Base-by-base conservation (phyloP, 2,797 vertebrate species). In the Menidia menidia region DNA sequence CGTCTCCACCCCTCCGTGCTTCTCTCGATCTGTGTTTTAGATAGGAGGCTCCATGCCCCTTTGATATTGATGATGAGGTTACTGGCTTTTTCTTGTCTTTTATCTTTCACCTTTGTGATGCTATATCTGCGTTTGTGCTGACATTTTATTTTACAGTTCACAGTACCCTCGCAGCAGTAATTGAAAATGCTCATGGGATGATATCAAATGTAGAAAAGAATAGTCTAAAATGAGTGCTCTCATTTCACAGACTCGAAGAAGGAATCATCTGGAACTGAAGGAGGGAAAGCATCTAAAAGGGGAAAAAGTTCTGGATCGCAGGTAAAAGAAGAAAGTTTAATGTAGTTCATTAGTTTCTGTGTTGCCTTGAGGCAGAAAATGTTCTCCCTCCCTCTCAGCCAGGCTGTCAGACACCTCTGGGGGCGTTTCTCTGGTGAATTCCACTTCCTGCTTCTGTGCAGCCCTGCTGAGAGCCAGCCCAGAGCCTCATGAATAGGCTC, bases 241-340 rank as follows among this genome's bases (percentile, higher is more conserved):
- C 3, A 87, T 93, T 91, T 55, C 18, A 64, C 95, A 99, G 97
- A 98, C 96, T 96, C 95, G 87, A 97, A 96, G 95, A 97, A 97
- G 94, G 97, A 98, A 90, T 94, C 95, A 93, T 96, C 97, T 96
- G 95, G 96, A 94, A 94, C 96, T 75, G 98, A 98, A 95, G 97
- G 96, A 94, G 98, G 97, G 91, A 99, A 98, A 95, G 92, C 95
- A 87, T 95, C 95, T 77, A 97, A 99, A 94, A 98, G 96, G 94
- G 93, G 95, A 85, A 99, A 98, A 97, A 94, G 95, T 92, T 96
- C 97, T 93, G 96, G 94, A 93, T 96, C 96, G 11, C 98, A 99
- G 97, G 98, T 99, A 98, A 55, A 61, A 90, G 30, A 81, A 71
- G 50, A 39, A 30, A 73, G 70, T 87, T 87, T 63, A 60, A 70